Percentiles rank a stretch among this genome's conserved stretches.
These are phyloP conservation scores for Apis florea DNA, from an alignment of 1,140 invertebrate species.

Conservation along the genomic window DNA sequence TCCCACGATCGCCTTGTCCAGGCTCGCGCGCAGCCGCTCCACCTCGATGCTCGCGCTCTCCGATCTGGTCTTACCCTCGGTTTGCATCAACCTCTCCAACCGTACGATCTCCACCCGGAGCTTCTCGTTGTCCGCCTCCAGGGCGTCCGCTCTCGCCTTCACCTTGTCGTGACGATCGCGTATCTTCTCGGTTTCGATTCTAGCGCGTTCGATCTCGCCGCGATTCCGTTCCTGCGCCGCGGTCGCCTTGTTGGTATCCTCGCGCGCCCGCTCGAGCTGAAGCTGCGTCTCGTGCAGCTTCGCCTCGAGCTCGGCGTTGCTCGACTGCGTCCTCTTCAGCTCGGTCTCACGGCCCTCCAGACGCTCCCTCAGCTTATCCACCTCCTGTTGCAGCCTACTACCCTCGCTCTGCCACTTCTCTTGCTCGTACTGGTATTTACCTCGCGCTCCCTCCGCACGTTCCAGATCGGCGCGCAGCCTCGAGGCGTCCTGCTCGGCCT, in stretches of 20 bases:
- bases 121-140: slow-evolving; percentile 88
- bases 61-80: slow-evolving; percentile 78
- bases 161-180: slow-evolving; percentile 91
- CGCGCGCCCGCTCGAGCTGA: slow-evolving; percentile 89
- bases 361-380: slow-evolving; percentile 87
- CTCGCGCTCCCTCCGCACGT: slow-evolving; percentile 87
- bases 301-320: slow-evolving; percentile 87
- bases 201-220: slow-evolving; percentile 87
- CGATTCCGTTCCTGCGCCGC: slow-evolving; percentile 88
- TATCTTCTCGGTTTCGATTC: slow-evolving; percentile 92
- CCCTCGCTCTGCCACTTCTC: slow-evolving; percentile 86
- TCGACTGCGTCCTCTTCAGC: slow-evolving; percentile 85
- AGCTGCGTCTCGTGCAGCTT: slow-evolving; percentile 89
- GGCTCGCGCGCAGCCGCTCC: slow-evolving; percentile 90
- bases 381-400: slow-evolving; percentile 83
- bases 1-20: slow-evolving; percentile 90
- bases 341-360: slow-evolving; percentile 88
- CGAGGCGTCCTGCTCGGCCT: slow-evolving; percentile 85
- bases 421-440: slow-evolving; percentile 93
- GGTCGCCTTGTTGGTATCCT: slow-evolving; percentile 87
- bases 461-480: slow-evolving; percentile 87
- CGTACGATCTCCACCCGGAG: slow-evolving; percentile 86
- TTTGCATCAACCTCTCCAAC: slow-evolving; percentile 84
- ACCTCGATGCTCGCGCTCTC: slow-evolving; percentile 85
- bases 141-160: slow-evolving; percentile 84